Conservation (phyloP, 2,113 vertebrate genomes). For the Leptobrachium leishanense region DNA sequence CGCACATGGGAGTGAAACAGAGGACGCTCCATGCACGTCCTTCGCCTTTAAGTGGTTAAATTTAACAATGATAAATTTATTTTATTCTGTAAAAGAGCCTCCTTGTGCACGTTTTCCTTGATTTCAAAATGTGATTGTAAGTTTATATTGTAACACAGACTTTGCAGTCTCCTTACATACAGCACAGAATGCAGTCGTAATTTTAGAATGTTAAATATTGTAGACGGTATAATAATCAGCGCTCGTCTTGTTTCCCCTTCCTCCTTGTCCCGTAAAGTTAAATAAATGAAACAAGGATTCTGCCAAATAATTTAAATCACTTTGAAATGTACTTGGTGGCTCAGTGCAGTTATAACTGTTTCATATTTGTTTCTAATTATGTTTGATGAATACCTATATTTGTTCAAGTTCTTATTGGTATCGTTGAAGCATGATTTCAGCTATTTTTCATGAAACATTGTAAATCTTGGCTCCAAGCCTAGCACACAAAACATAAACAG, state of each 20-base stretch:
- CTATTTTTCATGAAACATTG: conserved; percentile 35
- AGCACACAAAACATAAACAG: conserved; percentile 30
- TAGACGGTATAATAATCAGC: background rate
- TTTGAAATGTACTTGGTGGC: conserved; percentile 26
- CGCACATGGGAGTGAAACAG: too few relatives aligned
- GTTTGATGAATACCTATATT: conserved; percentile 43
- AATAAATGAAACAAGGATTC: background rate
- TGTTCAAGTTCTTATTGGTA: conserved; percentile 31
- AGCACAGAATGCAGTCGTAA: background rate
- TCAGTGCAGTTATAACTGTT: conserved; percentile 26
- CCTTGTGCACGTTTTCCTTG: too few relatives aligned
- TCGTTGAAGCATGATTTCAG: conserved; percentile 23
- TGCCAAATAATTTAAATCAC: conserved; percentile 30
- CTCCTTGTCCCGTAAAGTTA: conserved; percentile 8
- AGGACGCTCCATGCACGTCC: too few relatives aligned
- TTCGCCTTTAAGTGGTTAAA: too few relatives aligned
- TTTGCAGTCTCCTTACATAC: background rate
- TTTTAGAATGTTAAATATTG: background rate
- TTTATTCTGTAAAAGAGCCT: too few relatives aligned
- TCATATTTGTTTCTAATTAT: conserved; percentile 41
- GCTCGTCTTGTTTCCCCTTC: background rate
- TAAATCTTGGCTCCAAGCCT: conserved; percentile 36
- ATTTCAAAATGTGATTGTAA: background rate
- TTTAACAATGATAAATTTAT: too few relatives aligned
- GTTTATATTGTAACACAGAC: background rate